Percentiles rank a stretch among this genome's conserved stretches.
Evolutionary conservation across 92 coral and sea anemone genomes (phyloP).

Genomic region (Bergia puertoricense): DNA sequence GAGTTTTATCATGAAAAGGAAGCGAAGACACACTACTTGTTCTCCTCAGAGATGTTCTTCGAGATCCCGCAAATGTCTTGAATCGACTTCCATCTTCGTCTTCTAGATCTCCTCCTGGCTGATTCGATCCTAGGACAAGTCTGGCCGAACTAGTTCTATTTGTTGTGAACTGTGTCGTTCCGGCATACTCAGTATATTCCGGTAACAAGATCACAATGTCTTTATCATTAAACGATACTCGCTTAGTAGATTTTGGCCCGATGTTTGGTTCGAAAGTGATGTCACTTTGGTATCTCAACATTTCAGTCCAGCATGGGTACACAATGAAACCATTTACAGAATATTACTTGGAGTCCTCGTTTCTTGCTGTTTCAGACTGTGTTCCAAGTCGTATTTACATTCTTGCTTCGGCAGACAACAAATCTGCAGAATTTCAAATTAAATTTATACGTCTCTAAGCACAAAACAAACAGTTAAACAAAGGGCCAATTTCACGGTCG

Average conservation of each 20-base stretch:
- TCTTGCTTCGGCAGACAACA: conserved; percentile 36
- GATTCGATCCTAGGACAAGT: conserved; percentile 7
- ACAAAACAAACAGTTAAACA: conserved; percentile 31
- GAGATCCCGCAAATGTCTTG: not conserved
- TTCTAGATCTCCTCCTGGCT: not conserved
- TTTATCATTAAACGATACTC: conserved; percentile 36
- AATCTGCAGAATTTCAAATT: conserved; percentile 12
- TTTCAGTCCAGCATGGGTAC: not conserved
- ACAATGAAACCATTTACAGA: not conserved
- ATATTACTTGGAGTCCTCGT: not conserved
- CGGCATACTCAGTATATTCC: not conserved
- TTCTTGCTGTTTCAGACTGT: not conserved
- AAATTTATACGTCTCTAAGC: conserved; percentile 14
- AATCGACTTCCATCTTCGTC: not conserved
- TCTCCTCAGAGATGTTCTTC: not conserved
- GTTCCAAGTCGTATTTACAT: not conserved
- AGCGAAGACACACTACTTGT: not conserved
- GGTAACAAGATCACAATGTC: conserved; percentile 28
- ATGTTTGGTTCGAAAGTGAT: conserved; percentile 15
- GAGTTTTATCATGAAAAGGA: not conserved
- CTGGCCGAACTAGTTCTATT: conserved; percentile 14
- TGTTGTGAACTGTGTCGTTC: conserved; percentile 5
- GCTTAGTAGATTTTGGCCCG: conserved; percentile 25
- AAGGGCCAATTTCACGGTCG: conserved; percentile 10
- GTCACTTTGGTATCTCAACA: conserved; percentile 18